Evolutionary conservation across 2,888 invertebrate species (phyloP), one percentile per base, ranked within the genome.

Genomic region (Drosophila greeni): DNA sequence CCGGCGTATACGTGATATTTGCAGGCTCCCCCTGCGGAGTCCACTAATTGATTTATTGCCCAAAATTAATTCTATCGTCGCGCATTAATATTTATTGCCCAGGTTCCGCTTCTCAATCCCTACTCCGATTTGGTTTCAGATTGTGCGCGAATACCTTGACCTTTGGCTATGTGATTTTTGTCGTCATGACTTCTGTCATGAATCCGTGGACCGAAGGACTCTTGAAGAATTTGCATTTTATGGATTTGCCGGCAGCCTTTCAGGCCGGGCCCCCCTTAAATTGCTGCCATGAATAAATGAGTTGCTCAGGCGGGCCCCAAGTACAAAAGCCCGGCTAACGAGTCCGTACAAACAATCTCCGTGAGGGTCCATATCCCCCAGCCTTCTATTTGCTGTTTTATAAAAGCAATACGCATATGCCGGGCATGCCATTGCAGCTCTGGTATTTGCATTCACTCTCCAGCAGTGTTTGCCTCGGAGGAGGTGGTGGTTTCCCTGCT

Each of bases 371-470:
- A 18, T 40, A 43, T 40, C 42, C 51, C 39, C 33, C 55, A 61
- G 48, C 58, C 74, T 60, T 72, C 55, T 83, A 73, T 76, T 80
- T 76, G 68, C 81, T 57, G 67, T 70, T 73, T 70, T 71, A 76
- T 78, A 69, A 81, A 84, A 68, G 84, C 82, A 74, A 72, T 78
- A 82, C 74, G 67, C 79, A 82, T 76, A 76, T 68, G 75, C 49
- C 45, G 54, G 54, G 47, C 59, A 58, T 61, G 58, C 68, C 70
- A 59, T 42, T 72, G 66, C 54, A 52, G 62, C 67, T 53, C 60
- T 71, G 48, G 29, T 83, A 83, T 83, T 83, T 78, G 84, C 78
- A 75, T 80, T 78, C 78, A 83, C 82, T 83, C 70, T 52, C 54
- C 43, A 66, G 66, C 79, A 67, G 51, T 79, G 70, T 74, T 78